phyloP scores from a whole-genome alignment of 2,888 invertebrate species.

The Linnaemya tessellans region DNA sequence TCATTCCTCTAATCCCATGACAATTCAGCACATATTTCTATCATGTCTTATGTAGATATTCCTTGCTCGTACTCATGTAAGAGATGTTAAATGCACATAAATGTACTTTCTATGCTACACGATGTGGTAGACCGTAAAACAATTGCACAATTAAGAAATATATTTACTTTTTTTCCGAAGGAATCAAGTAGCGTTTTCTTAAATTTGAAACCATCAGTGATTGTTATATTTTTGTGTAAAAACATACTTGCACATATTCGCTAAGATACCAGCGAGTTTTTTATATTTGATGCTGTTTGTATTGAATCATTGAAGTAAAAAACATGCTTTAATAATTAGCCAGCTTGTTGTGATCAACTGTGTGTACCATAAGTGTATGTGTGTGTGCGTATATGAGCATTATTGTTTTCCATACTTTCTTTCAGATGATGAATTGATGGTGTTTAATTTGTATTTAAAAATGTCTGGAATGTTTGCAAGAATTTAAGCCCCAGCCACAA shows the following conservation, averaged over 20 bases:
- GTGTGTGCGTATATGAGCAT: neutral
- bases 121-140: slow-evolving; percentile 52
- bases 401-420: slow-evolving; percentile 15
- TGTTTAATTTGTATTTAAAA: slow-evolving; percentile 63
- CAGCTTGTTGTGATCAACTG: slow-evolving; percentile 45
- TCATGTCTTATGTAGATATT: neutral
- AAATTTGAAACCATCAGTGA: slow-evolving; percentile 14
- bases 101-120: slow-evolving; percentile 16
- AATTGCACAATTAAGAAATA: slow-evolving; percentile 56
- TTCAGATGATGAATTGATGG: slow-evolving; percentile 44
- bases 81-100: slow-evolving; percentile 6
- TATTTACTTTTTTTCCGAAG: slow-evolving; percentile 18
- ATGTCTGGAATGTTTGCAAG: slow-evolving; percentile 54
- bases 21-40: slow-evolving; percentile 49
- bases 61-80: neutral
- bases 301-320: slow-evolving; percentile 59
- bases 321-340: slow-evolving; percentile 70
- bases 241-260: no score
- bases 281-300: neutral
- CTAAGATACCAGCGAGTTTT: no score
- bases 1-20: slow-evolving; percentile 21
- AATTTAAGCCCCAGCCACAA: slow-evolving; percentile 43
- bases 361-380: neutral
- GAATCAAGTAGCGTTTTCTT: slow-evolving; percentile 44
- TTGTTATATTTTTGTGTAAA: neutral